Evolutionary conservation across 2,113 vertebrate species (phyloP), one percentile per base, ranked within the genome.

Genomic region (Vombatus ursinus): DNA sequence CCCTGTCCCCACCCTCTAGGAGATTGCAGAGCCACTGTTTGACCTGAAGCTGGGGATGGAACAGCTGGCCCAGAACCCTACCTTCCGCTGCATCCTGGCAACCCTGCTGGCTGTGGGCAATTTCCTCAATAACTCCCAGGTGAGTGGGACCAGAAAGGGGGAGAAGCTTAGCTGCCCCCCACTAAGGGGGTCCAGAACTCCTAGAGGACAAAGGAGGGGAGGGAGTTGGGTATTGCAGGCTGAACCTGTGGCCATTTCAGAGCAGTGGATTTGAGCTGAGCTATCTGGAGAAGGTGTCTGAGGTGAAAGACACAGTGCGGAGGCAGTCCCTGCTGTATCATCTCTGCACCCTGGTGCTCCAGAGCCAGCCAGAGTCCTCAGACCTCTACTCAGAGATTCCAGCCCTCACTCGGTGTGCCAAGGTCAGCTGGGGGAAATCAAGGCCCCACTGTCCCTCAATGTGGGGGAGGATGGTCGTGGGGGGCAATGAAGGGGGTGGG

Each of bases 261-360:
- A 99, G 99, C 91, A 99, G 99, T 93, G 99, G 99, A 96, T 99
- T 99, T 96, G 99, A 99, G 95, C 99, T 99, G 96, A 98, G 98
- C 96, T 99, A 99, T 98, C 98, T 99, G 99, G 99, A 99, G 98
- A 99, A 99, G 98, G 99, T 99, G 95, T 99, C 99, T 0, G 99
- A 99, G 98, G 99, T 99, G 98, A 99, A 99, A 97, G 99, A 99
- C 98, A 99, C 99, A 0, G 99, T 99, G 50, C 99, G 99, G 77
- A 98, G 99, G 68, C 99, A 99, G 98, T 99, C 99, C 61, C 98
- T 99, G 95, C 99, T 99, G 24, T 98, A 99, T 96, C 99, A 99
- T 95, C 99, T 99, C 96, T 99, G 99, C 97, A 99, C 98, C 97
- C 98, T 99, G 96, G 99, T 99, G 96, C 98, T 99, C 93, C 99